Conservation (phyloP, 1,140 invertebrate species). For the Pemphigus obesinymphae region DNA sequence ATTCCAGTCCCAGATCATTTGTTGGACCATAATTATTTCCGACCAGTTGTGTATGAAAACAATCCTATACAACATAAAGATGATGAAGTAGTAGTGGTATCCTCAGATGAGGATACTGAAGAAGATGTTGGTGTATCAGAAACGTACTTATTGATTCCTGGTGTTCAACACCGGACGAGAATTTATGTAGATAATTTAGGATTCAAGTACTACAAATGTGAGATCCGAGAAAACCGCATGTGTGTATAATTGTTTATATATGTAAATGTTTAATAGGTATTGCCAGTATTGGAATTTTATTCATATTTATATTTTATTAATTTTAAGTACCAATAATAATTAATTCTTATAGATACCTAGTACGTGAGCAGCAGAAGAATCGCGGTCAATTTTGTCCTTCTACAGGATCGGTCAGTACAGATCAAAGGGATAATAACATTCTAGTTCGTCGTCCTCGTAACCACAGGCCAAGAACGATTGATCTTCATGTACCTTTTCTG, state of each 20-base stretch:
- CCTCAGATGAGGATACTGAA: neutral
- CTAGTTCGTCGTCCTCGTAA: neutral
- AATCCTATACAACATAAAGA: neutral
- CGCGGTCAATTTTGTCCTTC: no score
- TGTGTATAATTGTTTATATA: neutral
- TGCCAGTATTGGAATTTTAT: neutral
- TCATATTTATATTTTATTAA: no score
- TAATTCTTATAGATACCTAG: no score
- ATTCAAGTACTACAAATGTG: neutral
- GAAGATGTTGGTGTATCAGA: neutral
- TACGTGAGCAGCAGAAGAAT: no score
- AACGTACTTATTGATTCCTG: neutral
- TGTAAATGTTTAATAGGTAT: neutral
- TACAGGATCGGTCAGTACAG: neutral
- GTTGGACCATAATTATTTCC: neutral
- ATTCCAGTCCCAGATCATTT: neutral
- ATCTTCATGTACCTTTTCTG: neutral
- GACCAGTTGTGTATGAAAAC: neutral
- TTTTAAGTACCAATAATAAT: no score
- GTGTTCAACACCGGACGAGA: neutral
- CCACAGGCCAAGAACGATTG: neutral
- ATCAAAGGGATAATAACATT: neutral
- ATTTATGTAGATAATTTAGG: no score
- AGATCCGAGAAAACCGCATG: neutral
- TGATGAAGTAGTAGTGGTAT: neutral